Evolutionary conservation across 30 jellyfish, hydroid and myxozoan species (phyloP), one percentile per base, ranked within the genome.

Genomic region (Mastigias papua): DNA sequence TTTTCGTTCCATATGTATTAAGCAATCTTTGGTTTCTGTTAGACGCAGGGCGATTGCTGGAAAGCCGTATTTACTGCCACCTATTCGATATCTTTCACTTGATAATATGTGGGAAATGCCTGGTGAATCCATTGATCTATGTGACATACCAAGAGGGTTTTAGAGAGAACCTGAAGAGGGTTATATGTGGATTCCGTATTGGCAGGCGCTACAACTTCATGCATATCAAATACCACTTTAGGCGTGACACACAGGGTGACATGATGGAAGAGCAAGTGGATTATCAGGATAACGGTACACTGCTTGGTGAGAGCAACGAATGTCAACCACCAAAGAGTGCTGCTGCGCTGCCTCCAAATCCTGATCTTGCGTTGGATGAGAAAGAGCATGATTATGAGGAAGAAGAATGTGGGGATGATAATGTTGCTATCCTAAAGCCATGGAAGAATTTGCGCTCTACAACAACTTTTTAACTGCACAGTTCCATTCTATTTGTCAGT

Each of bases 371-470:
- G 35, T 62, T 85, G 35, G 73, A 85, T 61, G 94, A 85, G 32
- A 85, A 60, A 58, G 94, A 85, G 11, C 94, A 85, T 30, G 94
- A 85, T 73, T 85, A 85, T 73, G 94, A 85, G 34, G 88, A 73
- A 32, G 88, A 72, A 1, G 87, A 85, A 15, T 83, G 31, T 10
- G 69, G 74, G 19, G 93, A 84, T 4, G 81, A 84, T 34, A 73
- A 20, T 21, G 78, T 68, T 73, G 94, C 88, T 11, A 85, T 85
- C 46, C 76, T 85, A 17, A 76, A 78, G 27, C 88, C 88, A 7
- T 85, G 88, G 88, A 73, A 63, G 57, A 85, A 73, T 68, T n/a
- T 85, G 46, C 73, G 86, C 69, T 85, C 94, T 6, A 72, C 88
- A 51, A 72, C 94, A 11, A 63, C 88, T 26, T 54, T 84, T 34